Conservation (phyloP, 2,113 vertebrate genomes). For the Strix uralensis region DNA sequence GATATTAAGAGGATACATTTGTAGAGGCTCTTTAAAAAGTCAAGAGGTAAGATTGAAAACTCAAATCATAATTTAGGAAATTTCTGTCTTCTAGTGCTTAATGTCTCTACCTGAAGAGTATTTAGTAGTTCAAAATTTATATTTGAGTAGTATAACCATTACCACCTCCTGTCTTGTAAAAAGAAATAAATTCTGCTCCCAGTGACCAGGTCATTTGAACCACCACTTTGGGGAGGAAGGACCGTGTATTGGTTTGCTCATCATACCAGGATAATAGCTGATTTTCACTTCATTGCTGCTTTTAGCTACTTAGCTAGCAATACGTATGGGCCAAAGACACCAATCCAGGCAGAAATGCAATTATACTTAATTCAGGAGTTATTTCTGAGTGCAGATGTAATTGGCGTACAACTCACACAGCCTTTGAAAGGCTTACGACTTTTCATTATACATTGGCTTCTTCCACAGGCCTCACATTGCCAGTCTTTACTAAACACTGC, state of each 20-base stretch:
- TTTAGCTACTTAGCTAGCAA: background rate
- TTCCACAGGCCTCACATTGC: background rate
- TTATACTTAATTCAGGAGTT: conserved; percentile 18
- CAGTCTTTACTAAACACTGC: conserved; percentile 8
- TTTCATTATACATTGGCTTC: conserved; percentile 28
- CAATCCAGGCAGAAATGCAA: background rate
- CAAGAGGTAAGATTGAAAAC: background rate
- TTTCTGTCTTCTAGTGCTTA: background rate
- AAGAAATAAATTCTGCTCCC: background rate
- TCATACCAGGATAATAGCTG: background rate
- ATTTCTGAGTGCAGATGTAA: background rate
- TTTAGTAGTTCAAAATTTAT: background rate
- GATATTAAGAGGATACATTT: background rate
- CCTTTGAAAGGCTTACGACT: background rate
- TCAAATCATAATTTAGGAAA: background rate
- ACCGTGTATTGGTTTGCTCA: background rate
- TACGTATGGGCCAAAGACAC: background rate
- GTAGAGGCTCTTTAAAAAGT: background rate
- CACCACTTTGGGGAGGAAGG: background rate
- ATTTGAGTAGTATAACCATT: background rate
- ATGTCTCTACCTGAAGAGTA: background rate
- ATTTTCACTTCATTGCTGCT: background rate
- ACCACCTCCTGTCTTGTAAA: background rate
- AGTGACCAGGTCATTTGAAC: background rate
- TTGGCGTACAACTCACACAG: background rate